Evolutionary conservation across 2,113 vertebrate genomes (phyloP).

Genomic region (Conger conger): DNA sequence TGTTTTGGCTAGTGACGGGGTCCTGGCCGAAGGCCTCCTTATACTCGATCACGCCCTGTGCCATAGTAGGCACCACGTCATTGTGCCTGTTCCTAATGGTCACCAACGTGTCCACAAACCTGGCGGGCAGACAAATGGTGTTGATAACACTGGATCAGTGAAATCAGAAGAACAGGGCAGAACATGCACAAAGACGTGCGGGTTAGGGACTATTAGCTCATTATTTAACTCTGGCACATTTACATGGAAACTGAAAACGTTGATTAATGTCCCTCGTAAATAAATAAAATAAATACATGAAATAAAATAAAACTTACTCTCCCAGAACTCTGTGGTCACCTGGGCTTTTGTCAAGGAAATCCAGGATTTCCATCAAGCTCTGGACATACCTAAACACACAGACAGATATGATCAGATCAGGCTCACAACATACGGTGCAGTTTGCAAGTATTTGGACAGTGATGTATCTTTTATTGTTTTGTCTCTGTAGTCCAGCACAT

Average conservation of each 20-base stretch:
- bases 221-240: too few relatives aligned
- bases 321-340: constrained; percentile 80
- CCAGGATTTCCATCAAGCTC: constrained; percentile 91
- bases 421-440: not conserved
- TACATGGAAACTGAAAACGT: too few relatives aligned
- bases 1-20: constrained; percentile 86
- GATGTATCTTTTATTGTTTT: too few relatives aligned
- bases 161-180: not conserved
- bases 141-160: not conserved
- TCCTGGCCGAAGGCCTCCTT: constrained; percentile 86
- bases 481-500: too few relatives aligned
- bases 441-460: not conserved
- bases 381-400: constrained; percentile 81
- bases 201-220: too few relatives aligned
- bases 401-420: not conserved
- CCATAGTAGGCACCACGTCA: constrained; percentile 93
- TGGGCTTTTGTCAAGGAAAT: constrained; percentile 83
- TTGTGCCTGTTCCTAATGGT: constrained; percentile 95
- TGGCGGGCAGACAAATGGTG: constrained; percentile 40
- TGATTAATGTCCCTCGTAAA: too few relatives aligned
- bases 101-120: constrained; percentile 82
- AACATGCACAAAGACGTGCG: not conserved
- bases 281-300: too few relatives aligned
- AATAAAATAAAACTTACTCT: constrained; percentile 82
- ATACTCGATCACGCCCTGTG: constrained; percentile 88